Percentiles rank a stretch among this genome's conserved stretches.
Evolutionary conservation across 2,888 invertebrate genomes (phyloP).

Genomic region (Eupithecia vulgata): DNA sequence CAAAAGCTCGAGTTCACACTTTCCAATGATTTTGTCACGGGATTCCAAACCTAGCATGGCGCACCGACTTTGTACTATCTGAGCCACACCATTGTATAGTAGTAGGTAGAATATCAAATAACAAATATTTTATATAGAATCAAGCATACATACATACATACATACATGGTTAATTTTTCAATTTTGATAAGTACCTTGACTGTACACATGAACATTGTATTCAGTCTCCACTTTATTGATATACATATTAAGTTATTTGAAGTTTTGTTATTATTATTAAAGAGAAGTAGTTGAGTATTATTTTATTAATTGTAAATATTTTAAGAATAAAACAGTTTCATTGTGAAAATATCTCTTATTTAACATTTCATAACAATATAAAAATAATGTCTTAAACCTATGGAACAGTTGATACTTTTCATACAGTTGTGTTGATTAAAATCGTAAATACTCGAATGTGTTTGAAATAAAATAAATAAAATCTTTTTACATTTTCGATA

Average conservation of each 20-base stretch:
- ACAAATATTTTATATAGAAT: not conserved
- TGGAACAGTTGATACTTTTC: constrained; percentile 32
- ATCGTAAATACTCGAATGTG: not conserved
- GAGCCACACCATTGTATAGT: not conserved
- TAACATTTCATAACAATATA: constrained; percentile 30
- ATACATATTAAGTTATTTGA: not conserved
- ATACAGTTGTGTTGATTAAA: too few species aligned
- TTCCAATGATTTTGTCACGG: too few species aligned
- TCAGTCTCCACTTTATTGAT: constrained; percentile 23
- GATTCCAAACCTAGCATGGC: too few species aligned
- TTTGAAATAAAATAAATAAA: not conserved
- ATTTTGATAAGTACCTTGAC: not conserved
- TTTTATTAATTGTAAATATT: constrained; percentile 37
- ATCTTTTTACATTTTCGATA: not conserved
- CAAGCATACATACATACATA: not conserved
- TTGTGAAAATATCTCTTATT: constrained; percentile 28
- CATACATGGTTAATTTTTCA: too few species aligned
- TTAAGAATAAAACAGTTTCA: constrained; percentile 36
- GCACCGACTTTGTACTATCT: not conserved
- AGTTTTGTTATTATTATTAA: not conserved
- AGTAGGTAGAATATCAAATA: not conserved
- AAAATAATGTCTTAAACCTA: constrained; percentile 42
- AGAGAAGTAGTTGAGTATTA: constrained; percentile 33
- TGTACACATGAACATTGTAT: not conserved
- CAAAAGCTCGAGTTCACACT: too few species aligned